A percentile compares a stretch with the other conserved stretches of the same genome.
Conservation (phyloP, 2,797 vertebrate genomes). For the Chelon labrosus region DNA sequence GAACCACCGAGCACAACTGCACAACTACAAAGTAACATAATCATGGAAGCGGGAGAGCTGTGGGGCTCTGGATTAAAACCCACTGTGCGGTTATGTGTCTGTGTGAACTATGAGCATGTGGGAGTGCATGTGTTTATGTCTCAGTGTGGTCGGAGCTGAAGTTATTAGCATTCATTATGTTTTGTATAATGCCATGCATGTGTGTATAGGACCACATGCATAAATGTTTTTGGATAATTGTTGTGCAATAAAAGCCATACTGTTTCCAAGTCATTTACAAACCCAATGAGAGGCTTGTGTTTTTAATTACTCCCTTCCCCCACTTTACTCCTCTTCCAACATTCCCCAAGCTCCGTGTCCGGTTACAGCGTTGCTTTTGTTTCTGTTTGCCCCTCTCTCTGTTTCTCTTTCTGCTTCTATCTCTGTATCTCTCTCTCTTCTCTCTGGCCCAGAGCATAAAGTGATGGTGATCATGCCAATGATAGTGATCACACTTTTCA, state of each 20-base stretch:
- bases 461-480: slow-evolving; percentile 32
- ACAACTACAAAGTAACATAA: slow-evolving; percentile 30
- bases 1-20: slow-evolving; percentile 15
- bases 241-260: slow-evolving; percentile 57
- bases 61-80: slow-evolving; percentile 36
- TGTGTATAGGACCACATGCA: slow-evolving; percentile 31
- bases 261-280: slow-evolving; percentile 46
- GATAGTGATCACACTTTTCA: slow-evolving; percentile 35
- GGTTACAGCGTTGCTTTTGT: slow-evolving; percentile 75
- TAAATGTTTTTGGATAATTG: slow-evolving; percentile 54
- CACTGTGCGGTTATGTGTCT: slow-evolving; percentile 18
- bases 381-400: slow-evolving; percentile 40
- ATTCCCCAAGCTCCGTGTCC: slow-evolving; percentile 71
- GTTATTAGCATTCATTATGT: slow-evolving; percentile 50
- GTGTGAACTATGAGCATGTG: slow-evolving; percentile 21
- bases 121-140: slow-evolving; percentile 29
- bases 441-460: slow-evolving; percentile 25
- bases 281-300: slow-evolving; percentile 66
- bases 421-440: slow-evolving; percentile 35
- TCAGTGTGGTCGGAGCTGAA: slow-evolving; percentile 37
- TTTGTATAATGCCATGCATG: slow-evolving; percentile 35
- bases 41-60: slow-evolving; percentile 26
- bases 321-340: slow-evolving; percentile 52
- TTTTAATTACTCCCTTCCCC: slow-evolving; percentile 77
- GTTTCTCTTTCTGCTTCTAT: slow-evolving; percentile 33